Conservation (phyloP, 2,888 invertebrate genomes). For the Epinotia ramella region DNA sequence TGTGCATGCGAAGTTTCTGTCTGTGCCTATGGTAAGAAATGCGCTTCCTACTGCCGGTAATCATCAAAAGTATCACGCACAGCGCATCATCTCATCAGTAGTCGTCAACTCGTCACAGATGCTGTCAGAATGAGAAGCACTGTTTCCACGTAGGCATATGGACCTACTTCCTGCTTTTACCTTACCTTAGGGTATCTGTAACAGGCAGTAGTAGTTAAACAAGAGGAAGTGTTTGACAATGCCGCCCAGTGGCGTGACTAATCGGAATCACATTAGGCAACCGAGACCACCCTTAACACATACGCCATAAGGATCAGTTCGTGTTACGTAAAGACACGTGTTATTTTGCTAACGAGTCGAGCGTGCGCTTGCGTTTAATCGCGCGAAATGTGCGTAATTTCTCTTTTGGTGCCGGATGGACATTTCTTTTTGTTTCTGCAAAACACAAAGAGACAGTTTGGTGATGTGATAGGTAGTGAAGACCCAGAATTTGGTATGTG, state of each 20-base stretch:
- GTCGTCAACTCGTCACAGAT: background rate
- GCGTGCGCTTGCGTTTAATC: constrained; percentile 43
- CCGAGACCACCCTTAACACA: constrained; percentile 5
- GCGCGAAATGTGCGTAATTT: constrained; percentile 44
- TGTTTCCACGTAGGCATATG: background rate
- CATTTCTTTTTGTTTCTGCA: constrained; percentile 28
- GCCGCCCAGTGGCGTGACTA: constrained; percentile 39
- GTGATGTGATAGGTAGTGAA: background rate
- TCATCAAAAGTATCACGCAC: constrained; percentile 5
- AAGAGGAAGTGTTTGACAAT: constrained; percentile 43
- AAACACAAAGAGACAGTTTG: constrained; percentile 5
- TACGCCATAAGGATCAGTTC: constrained; percentile 22
- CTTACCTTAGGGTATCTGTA: constrained; percentile 29
- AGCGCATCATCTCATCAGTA: background rate
- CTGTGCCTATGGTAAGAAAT: too few species aligned
- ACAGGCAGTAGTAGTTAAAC: constrained; percentile 32
- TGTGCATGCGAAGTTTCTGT: too few species aligned
- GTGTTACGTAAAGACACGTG: constrained; percentile 23
- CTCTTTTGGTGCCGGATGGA: constrained; percentile 37
- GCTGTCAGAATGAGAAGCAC: background rate
- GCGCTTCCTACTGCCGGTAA: background rate
- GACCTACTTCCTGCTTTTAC: constrained; percentile 29
- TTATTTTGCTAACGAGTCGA: constrained; percentile 32
- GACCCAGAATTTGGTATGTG: background rate
- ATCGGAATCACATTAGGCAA: constrained; percentile 27